Conservation (phyloP, 1,140 invertebrate species). For the Cherax destructor region DNA sequence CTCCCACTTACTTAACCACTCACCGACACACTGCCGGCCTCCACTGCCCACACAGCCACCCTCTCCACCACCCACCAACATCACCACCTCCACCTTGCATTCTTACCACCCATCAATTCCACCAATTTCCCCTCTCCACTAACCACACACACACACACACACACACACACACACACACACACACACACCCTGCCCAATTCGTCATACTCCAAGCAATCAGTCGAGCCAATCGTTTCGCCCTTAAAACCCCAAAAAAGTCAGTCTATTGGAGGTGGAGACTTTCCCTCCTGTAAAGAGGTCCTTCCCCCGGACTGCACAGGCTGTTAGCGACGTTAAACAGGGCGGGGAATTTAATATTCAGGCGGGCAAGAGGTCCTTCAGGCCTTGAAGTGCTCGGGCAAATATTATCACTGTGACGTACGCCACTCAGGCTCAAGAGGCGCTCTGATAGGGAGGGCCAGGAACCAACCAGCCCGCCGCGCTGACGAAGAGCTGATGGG, state of each 20-base stretch:
- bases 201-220: constrained; percentile 36
- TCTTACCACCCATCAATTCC: not conserved
- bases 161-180: not conserved
- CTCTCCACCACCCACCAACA: constrained; percentile 17
- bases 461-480: not conserved
- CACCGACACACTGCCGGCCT: not conserved
- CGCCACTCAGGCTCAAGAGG: constrained; percentile 60
- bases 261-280: constrained; percentile 35
- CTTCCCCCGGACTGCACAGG: constrained; percentile 36
- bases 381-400: constrained; percentile 59
- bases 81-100: not conserved
- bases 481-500: not conserved
- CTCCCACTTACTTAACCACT: not conserved
- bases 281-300: constrained; percentile 55
- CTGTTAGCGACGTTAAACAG: constrained; percentile 68
- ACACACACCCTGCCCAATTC: not conserved
- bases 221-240: constrained; percentile 27
- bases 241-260: constrained; percentile 44
- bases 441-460: constrained; percentile 9
- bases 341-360: constrained; percentile 67
- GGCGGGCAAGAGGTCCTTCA: constrained; percentile 65
- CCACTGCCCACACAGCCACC: not conserved
- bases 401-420: constrained; percentile 68
- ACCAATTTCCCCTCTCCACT: not conserved
- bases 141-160: not conserved